Base-by-base conservation (phyloP, 2,888 invertebrate genomes). In the Hirtodrosophila duncani region DNA sequence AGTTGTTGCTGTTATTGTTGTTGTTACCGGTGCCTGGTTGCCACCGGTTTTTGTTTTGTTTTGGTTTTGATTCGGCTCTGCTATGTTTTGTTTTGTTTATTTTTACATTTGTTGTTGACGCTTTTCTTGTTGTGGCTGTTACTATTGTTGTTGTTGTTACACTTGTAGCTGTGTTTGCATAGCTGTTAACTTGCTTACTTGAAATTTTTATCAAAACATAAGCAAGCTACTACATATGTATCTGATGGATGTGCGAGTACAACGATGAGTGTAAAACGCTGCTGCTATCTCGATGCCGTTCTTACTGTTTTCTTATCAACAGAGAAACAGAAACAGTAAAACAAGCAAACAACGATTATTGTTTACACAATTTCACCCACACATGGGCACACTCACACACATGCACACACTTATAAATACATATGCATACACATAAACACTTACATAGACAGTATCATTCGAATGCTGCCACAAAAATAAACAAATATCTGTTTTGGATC, bases 101-200 rank as follows among this genome's bases (percentile, higher is more conserved):
- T n/a, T n/a, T n/a, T n/a, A n/a, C n/a, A n/a, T 34, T 4, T 14
- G 6, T 20, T 26, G 24, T 41, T 17, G 21, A n/a, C n/a, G n/a
- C n/a, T n/a, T n/a, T 11, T 41, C 26, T 48, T 41, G 26, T 30
- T 52, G n/a, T 38, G 21, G 17, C n/a, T 14, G 24, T 27, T 26
- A 33, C 34, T 30, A 30, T 44, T 39, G 34, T 17, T 24, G 43
- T 38, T 27, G 46, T 46, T 55, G 31, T 29, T 26, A 31, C 27
- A 36, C 17, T 45, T 31, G 26, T 24, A 31, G 29, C 37, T 48
- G 43, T 53, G 60, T 61, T 49, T 55, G 50, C 29, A 30, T 49
- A 36, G 42, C 60, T 41, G 60, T 45, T 50, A 36, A 43, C 53
- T 41, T 17, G 20, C 29, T 37, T 36, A 3, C n/a, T 42, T 30